Base-by-base conservation (phyloP, 2,888 invertebrate genomes). In the Liopterus haemorrhoidalis region DNA sequence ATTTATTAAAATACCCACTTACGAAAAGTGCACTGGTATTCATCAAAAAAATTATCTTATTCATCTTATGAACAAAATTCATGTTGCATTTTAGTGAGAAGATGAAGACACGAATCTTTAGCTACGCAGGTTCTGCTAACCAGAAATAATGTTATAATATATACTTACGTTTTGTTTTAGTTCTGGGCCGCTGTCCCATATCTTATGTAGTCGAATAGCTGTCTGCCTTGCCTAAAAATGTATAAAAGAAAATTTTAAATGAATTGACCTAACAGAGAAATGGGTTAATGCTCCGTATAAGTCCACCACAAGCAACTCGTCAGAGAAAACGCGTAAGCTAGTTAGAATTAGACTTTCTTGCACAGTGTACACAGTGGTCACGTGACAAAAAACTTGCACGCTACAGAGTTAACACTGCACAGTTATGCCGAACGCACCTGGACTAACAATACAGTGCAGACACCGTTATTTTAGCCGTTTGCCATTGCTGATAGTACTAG, bases 221-320 rank as follows among this genome's bases (percentile, higher is more conserved):
- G 54, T 55, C 16, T 53, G 38, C 42, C 43, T 51, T 5, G 52
- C 53, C 57, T 57, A 22, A 20, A 51, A 44, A 36, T 38, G 24
- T 24, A 36, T 30, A 37, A 28, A 11, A 9, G 11, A 22, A 4
- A 22, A 11, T 9, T 21, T 5, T 36, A 4, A 21, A 11, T 5
- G 6, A 22, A n/a, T 6, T 22, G 6, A 18, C 11, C 5, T 19
- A 33, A 19, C 9, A 6, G 5, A 35, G 14, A 19, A 8, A 38
- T 18, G 16, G n/a, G 27, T 9, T 9, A 27, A 20, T 39, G 9
- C 12, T 22, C 8, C 5, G 8, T 6, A 22, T 22, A 22, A 22
- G 8, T 6, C 22, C 5, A 22, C n/a, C n/a, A 22, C 5, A 6
- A 22, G 8, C 8, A 22, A 22, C 22, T 22, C 5, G 5, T 6